A percentile compares a stretch with the other conserved stretches of the same genome.
These are phyloP conservation scores for Cerastis leucographa DNA, from an alignment of 2,888 invertebrate species.

Conservation along the genomic window DNA sequence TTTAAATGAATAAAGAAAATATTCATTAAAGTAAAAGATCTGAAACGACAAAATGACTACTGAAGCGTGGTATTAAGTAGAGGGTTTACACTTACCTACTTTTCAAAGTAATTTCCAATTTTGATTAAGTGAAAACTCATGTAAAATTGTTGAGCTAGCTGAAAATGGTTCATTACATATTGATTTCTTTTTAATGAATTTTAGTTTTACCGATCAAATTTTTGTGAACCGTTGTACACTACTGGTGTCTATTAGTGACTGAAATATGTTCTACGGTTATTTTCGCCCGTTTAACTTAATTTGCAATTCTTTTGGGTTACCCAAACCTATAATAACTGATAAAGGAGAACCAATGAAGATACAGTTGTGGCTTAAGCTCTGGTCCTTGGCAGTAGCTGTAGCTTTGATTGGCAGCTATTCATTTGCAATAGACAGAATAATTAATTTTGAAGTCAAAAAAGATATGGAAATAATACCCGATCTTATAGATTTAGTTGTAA, in stretches of 20 bases:
- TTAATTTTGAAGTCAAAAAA: conserved; percentile 38
- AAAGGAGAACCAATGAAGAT: conserved; percentile 33
- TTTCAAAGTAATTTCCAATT: not conserved
- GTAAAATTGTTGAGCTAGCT: conserved; percentile 13
- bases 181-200: conserved; percentile 38
- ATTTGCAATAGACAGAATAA: conserved; percentile 20
- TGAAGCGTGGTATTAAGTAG: not conserved
- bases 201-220: not conserved
- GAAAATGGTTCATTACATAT: conserved; percentile 10
- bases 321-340: conserved; percentile 41
- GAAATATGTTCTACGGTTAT: conserved; percentile 57
- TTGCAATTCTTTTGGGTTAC: conserved; percentile 58
- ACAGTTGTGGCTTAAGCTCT: conserved; percentile 51
- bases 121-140: conserved; percentile 27
- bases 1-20: too few species aligned
- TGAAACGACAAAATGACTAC: not conserved
- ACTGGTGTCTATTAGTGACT: not conserved
- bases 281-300: conserved; percentile 46
- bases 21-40: not conserved
- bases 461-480: conserved; percentile 54
- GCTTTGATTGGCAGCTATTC: conserved; percentile 41
- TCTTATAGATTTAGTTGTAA: conserved; percentile 54
- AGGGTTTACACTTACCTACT: not conserved
- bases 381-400: conserved; percentile 43
- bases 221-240: not conserved